Percentiles rank a stretch among this genome's conserved stretches.
These are phyloP conservation scores for Liasis olivaceus DNA, from an alignment of 2,797 vertebrate species.

Conservation along the genomic window DNA sequence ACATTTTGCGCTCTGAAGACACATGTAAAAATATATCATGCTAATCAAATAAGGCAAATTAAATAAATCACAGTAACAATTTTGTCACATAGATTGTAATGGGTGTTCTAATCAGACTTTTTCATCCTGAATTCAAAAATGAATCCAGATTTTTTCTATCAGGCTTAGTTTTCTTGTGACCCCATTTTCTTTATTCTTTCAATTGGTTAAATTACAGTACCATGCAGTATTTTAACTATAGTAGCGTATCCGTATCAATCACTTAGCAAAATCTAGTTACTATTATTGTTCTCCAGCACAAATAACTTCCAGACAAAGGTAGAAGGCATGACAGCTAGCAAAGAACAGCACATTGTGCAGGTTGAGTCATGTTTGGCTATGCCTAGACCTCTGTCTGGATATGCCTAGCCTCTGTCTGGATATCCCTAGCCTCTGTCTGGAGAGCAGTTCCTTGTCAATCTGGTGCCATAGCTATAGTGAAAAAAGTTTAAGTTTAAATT, in stretches of 20 bases:
- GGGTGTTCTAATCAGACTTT: neutral
- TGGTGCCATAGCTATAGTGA: neutral
- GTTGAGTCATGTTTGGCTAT: neutral
- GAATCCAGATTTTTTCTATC: neutral
- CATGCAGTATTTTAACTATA: neutral
- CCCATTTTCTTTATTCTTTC: neutral
- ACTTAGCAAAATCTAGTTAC: neutral
- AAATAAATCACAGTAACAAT: neutral
- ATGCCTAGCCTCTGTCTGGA: neutral
- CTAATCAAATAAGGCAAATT: neutral
- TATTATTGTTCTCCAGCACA: neutral
- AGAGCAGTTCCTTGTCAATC: neutral
- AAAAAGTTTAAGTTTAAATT: neutral
- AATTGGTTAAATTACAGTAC: neutral
- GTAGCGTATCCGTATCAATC: neutral
- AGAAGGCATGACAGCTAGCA: neutral
- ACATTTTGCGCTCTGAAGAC: constrained; percentile 82
- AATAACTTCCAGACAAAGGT: neutral
- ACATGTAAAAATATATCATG: constrained; percentile 31
- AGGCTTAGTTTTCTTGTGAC: neutral
- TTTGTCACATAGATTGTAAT: neutral
- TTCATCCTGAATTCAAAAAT: neutral
- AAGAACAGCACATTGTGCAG: neutral
- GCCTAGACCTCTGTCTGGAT: neutral
- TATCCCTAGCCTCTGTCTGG: neutral